phyloP scores from a whole-genome alignment of 2,797 vertebrate genomes.

The Danio choprae region DNA sequence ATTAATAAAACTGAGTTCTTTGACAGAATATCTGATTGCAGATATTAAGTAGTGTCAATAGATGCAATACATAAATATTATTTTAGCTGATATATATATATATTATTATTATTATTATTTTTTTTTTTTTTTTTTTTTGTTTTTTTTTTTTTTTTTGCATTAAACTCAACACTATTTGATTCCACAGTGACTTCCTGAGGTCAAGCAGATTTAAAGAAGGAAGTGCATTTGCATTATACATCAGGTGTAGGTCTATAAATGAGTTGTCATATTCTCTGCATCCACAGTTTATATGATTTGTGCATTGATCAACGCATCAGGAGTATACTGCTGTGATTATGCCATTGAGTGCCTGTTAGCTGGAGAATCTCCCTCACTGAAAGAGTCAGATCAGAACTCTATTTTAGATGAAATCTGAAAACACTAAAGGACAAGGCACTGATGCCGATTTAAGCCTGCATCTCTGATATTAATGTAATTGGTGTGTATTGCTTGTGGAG shows the following conservation, averaged over 20 bases:
- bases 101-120: too few relatives aligned
- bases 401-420: background rate
- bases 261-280: background rate
- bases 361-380: background rate
- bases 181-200: background rate
- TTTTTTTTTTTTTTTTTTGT: too few relatives aligned
- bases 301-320: conserved; percentile 11
- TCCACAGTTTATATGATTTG: background rate
- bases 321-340: conserved; percentile 5
- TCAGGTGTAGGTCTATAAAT: conserved; percentile 1
- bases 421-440: background rate
- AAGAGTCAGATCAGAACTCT: background rate
- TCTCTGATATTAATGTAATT: background rate
- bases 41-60: background rate
- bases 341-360: background rate
- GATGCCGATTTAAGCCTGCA: background rate
- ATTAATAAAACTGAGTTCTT: conserved; percentile 46
- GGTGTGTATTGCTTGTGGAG: background rate
- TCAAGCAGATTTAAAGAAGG: background rate
- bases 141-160: too few relatives aligned
- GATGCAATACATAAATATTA: background rate
- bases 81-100: background rate
- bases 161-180: background rate
- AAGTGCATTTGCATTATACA: background rate
- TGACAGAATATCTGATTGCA: conserved; percentile 26